Conservation (phyloP, 2,797 vertebrate genomes). For the Liparis tanakae region DNA sequence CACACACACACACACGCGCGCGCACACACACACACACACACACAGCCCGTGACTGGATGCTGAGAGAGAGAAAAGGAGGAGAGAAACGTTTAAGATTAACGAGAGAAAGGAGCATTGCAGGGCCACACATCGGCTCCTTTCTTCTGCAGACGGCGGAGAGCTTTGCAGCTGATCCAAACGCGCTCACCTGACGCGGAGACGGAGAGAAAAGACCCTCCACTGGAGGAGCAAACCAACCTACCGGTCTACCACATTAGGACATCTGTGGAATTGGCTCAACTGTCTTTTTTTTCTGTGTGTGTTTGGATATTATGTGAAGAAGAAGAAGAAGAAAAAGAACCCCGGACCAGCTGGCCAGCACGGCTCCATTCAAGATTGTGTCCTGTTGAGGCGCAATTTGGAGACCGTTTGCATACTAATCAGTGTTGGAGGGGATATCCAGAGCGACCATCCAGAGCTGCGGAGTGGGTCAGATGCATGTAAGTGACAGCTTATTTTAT, state of each 20-base stretch:
- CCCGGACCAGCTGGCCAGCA: constrained; percentile 39
- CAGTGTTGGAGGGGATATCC: constrained; percentile 64
- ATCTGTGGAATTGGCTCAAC: constrained; percentile 38
- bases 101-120: constrained; percentile 30
- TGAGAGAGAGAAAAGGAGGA: constrained; percentile 54
- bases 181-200: constrained; percentile 68
- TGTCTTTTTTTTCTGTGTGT: background rate
- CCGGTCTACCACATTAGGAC: constrained; percentile 27
- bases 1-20: constrained; percentile 4
- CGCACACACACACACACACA: constrained; percentile 15
- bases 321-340: background rate
- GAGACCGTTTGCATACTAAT: constrained; percentile 80
- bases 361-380: constrained; percentile 65
- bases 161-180: constrained; percentile 58
- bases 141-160: constrained; percentile 54
- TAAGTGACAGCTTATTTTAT: constrained; percentile 75
- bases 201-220: constrained; percentile 30
- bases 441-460: constrained; percentile 66
- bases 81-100: constrained; percentile 35
- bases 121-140: constrained; percentile 28
- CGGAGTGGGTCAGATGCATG: constrained; percentile 77
- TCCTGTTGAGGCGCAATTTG: constrained; percentile 53
- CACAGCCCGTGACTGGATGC: constrained; percentile 74
- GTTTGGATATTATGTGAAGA: constrained; percentile 72
- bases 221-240: constrained; percentile 39